phyloP scores from a whole-genome alignment of 1,140 invertebrate genomes.

The Drosophila tristis region DNA sequence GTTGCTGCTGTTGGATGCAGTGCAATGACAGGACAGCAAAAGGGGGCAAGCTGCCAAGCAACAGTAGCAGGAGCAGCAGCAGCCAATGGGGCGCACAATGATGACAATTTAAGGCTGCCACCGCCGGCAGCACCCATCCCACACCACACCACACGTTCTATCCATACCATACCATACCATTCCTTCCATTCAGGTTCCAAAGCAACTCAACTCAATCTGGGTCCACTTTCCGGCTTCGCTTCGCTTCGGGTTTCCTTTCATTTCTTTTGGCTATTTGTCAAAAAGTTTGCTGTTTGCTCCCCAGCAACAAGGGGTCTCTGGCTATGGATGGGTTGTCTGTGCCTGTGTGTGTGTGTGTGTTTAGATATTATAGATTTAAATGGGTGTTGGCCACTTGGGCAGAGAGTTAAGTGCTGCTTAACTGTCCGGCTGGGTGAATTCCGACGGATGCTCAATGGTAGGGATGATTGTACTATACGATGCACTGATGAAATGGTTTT shows the following conservation, averaged over 20 bases:
- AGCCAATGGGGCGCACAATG: conserved; percentile 63
- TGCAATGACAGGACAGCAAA: conserved; percentile 62
- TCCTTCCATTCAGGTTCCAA: conserved; percentile 24
- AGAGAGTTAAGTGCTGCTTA: conserved; percentile 55
- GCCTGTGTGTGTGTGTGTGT: conserved; percentile 31
- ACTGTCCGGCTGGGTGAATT: conserved; percentile 14
- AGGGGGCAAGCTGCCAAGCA: conserved; percentile 42
- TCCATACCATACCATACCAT: conserved; percentile 1
- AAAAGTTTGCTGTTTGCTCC: conserved; percentile 63
- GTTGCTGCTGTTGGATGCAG: conserved; percentile 38
- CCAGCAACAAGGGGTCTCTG: conserved; percentile 36
- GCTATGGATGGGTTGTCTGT: background rate
- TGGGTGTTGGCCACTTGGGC: conserved; percentile 71
- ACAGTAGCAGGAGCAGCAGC: conserved; percentile 9
- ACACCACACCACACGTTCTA: background rate
- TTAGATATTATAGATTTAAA: conserved; percentile 53
- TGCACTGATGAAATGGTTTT: conserved; percentile 13
- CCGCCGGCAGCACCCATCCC: conserved; percentile 9
- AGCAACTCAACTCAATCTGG: conserved; percentile 38
- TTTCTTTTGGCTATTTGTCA: conserved; percentile 78
- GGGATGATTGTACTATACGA: conserved; percentile 30
- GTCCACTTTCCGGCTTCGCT: conserved; percentile 58
- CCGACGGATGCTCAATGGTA: background rate
- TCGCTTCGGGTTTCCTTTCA: conserved; percentile 52
- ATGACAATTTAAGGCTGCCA: conserved; percentile 64